These are phyloP conservation scores for Drosophila incognita DNA, from an alignment of 2,888 invertebrate species.

Conservation along the genomic window DNA sequence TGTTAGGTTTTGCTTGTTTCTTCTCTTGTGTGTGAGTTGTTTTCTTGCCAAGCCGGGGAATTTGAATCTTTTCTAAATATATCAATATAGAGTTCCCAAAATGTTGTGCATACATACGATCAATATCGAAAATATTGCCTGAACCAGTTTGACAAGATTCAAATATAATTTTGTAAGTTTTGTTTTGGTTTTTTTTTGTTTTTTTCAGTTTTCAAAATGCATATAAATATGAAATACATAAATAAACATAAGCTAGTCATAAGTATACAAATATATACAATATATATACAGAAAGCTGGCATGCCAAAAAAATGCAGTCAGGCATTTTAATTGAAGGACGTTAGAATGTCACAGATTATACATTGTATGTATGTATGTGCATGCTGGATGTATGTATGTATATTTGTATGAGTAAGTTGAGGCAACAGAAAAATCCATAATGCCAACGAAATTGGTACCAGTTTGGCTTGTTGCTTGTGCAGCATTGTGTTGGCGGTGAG, in stretches of 20 bases:
- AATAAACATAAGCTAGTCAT: constrained; percentile 9
- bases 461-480: constrained; percentile 22
- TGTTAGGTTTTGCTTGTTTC: constrained; percentile 4
- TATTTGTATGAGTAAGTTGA: background rate
- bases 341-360: constrained; percentile 28
- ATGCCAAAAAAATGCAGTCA: constrained; percentile 47
- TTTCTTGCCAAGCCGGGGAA: background rate
- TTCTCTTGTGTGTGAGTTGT: constrained; percentile 2
- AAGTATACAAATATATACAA: constrained; percentile 6
- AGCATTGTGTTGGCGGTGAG: constrained; percentile 29
- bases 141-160: background rate
- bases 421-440: constrained; percentile 7
- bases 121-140: background rate
- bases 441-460: constrained; percentile 35
- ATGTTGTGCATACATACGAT: background rate
- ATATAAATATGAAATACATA: constrained; percentile 5
- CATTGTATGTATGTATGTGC: background rate
- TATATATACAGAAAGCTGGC: constrained; percentile 3
- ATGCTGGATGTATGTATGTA: background rate
- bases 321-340: constrained; percentile 66
- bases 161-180: background rate
- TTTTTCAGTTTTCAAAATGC: background rate
- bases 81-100: background rate
- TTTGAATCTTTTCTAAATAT: background rate
- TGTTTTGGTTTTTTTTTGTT: background rate